Base-by-base conservation (phyloP, 1,140 invertebrate genomes). In the Philotrypesis tridentata region DNA sequence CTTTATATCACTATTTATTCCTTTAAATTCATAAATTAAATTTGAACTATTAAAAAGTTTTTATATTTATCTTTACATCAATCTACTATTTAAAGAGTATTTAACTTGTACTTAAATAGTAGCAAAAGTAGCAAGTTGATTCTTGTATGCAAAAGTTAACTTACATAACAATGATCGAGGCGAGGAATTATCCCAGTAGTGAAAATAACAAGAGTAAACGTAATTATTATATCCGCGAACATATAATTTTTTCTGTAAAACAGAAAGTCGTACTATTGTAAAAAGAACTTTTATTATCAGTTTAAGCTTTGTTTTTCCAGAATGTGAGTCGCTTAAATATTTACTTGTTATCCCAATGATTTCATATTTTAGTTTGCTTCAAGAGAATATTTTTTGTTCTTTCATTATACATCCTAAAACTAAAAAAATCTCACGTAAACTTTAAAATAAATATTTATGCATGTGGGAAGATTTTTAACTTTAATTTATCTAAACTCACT, bases 261-360 rank as follows among this genome's bases (percentile, higher is more conserved):
- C 14, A 31, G 2, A 27, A 60, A 25, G 31, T 75, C 60, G 55
- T 75, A 63, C 73, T 63, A 63, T 63, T 75, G 73, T 78, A 78
- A 68, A 78, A 78, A 78, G 17, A 48, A 27, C 25, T 78, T 78
- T 55, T 55, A n/a, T 31, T 25, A 68, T 78, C 68, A 25, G 43
- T 68, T 78, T 70, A 68, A 78, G 68, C 40, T 77, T 67, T 68
- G 40, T 78, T 65, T 76, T 33, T 70, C 67, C 27, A 65, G 12
- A 70, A 33, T 9, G 37, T 31, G 7, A 31, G 33, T 37, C 2
- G 8, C 37, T 70, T 33, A 37, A 9, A 37, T 21, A 70, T 31
- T 33, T 70, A 70, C n/a, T 37, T 7, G 14, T 70, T 31, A 70
- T 70, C 67, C 48, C 7, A 21, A 55, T n/a, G 0, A 37, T 6